Base-by-base conservation (phyloP, 1,140 invertebrate species). In the Ericerus pela region DNA sequence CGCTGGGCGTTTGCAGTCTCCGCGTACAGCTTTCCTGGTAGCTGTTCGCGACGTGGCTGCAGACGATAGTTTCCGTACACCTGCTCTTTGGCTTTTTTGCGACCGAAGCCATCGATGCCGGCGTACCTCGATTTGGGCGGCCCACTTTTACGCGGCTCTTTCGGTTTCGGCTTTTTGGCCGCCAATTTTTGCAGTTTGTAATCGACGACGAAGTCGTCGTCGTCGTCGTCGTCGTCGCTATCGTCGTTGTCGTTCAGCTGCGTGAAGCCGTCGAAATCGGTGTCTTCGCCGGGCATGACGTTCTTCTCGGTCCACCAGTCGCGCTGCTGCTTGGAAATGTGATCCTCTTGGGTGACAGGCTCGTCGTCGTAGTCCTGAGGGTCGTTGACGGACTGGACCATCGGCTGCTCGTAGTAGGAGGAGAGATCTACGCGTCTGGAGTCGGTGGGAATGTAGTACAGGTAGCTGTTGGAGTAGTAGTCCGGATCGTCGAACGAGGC, bases 331-430 rank as follows among this genome's bases (percentile, higher is more conserved):
- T 47, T 47, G 2, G 41, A 24, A 10, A 22, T 20, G 36, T 38
- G 5, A 6, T 38, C 36, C 14, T 47, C 41, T 3, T 41, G 14
- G 5, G 5, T 4, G 5, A 24, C 20, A 10, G 41, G 3, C 11
- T 47, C 41, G 22, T 47, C 41, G 41, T 47, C 41, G 41, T 47
- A 47, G 26, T 47, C 41, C 26, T 47, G 41, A 24, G 26, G 10
- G 4, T 47, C 41, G 2, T 47, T 24, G 2, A 47, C 26, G 11
- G 41, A 14, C 22, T 47, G 20, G 2, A 47, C 26, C 20, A 47
- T 24, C 18, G 41, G 41, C 14, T 47, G 41, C 8, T 47, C 41
- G 20, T 47, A 47, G 26, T 47, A 47, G 22, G 41, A 24, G 41
- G 26, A 24, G n/a, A n/a, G n/a, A n/a, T n/a, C n/a, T n/a, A n/a